A percentile compares a stretch with the other conserved stretches of the same genome.
Conservation (phyloP, 2,113 vertebrate species). For the Zosterops borbonicus region DNA sequence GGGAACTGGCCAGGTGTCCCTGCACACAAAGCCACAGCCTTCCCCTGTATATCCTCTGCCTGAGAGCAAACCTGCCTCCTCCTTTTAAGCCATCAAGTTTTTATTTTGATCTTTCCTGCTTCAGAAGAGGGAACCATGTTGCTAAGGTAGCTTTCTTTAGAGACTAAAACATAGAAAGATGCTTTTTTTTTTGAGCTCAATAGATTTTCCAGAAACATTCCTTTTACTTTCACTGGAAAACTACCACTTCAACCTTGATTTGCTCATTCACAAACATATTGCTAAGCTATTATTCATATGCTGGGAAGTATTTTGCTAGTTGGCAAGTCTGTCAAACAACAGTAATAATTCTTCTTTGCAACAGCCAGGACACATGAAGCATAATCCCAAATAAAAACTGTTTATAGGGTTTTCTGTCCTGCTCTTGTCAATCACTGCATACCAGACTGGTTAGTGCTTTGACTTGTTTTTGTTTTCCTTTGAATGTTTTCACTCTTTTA, state of each 20-base stretch:
- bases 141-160: neutral
- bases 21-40: no score
- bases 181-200: neutral
- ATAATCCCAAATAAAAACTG: neutral
- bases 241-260: neutral
- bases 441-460: neutral
- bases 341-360: neutral
- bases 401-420: neutral
- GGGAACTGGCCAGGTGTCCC: neutral
- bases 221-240: neutral
- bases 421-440: neutral
- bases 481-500: neutral
- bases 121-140: neutral
- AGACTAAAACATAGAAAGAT: neutral
- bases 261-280: neutral
- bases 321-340: conserved; percentile 4
- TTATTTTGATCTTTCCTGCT: neutral
- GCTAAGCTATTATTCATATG: neutral
- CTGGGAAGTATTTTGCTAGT: neutral
- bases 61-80: neutral
- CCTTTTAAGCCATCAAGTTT: neutral
- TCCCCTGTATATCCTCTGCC: neutral
- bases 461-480: neutral
- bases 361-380: neutral
- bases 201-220: neutral